Evolutionary conservation across 2,888 invertebrate species (phyloP), one percentile per base, ranked within the genome.

Genomic region (Camponotus fellah): DNA sequence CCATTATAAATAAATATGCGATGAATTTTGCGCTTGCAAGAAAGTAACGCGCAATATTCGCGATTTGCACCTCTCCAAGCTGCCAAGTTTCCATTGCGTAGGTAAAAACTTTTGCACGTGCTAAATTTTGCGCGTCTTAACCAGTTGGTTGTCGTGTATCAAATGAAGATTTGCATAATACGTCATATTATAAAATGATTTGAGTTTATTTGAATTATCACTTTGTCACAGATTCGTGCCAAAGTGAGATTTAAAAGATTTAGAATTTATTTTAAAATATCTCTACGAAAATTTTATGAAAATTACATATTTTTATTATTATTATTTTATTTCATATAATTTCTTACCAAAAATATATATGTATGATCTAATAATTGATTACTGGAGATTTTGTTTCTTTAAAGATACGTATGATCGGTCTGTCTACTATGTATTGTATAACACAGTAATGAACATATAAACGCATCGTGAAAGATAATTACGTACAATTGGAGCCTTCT

Each of bases 1-100:
- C 40, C 34, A 77, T 88, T 89, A 89, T 89, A 90, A 89, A 89
- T 89, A 89, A 88, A 82, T 62, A 40, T 58, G 64, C 72, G 83
- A 66, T 85, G 81, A 71, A 85, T 88, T 85, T 84, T 86, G 65
- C 76, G 65, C 62, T 62, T 76, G 80, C 14, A 81, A 81, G 76
- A 83, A 89, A 81, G 76, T 69, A 62, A n/a, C n/a, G 72, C 84
- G 75, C 75, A 83, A 72, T 56, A 10, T 58, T 49, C 34, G 14
- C 60, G 46, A 49, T 64, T 46, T 32, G 14, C 21, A 32, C 21
- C 49, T 53, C 12, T n/a, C 32, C 58, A 26, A 26, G 4, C 32
- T 84, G 84, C 81, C 84, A 84, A 84, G 17, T 81, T 81, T 66
- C 60, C 10, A 21, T 12, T 64, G 80, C 64, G 34, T 66, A 43